Base-by-base conservation (phyloP, 2,113 vertebrate genomes). In the Mobula hypostoma region DNA sequence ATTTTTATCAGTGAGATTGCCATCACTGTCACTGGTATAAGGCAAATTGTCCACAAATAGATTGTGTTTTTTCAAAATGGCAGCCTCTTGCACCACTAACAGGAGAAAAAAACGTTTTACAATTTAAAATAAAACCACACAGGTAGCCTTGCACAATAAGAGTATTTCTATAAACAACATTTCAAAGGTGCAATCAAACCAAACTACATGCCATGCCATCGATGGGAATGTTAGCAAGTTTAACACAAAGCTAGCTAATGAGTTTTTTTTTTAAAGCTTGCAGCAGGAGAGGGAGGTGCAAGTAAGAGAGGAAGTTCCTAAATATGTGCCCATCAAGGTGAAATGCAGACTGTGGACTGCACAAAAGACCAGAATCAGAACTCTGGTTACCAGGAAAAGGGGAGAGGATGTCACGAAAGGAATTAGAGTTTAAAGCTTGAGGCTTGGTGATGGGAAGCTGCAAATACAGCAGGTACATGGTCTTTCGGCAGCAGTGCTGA, bases 1-100 rank as follows among this genome's bases (percentile, higher is more conserved):
- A 56, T 48, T 93, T 12, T 97, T 95, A 95, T 97, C 98, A 1
- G 96, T 97, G 95, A 97, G 95, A 94, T 98, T 98, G 95, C 97
- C 98, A 94, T 97, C 96, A 0, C 98, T 98, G 94, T 97, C 96
- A 40, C 96, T 97, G 94, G 97, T 96, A 94, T 97, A 94, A 70
- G 96, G 97, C 94, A 97, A 94, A 94, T 97, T 97, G 90, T 99
- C 98, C 68, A 97, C 97, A 95, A 98, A 97, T 94, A 99, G 96
- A 96, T 99, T 98, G 96, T 98, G 97, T 95, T 98, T 99, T 96
- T 98, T 98, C 96, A 98, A 95, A 94, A 96, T 92, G 0, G 97
- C 97, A 0, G 98, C 98, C 94, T 99, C 98, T 94, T 98, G 98
- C 96, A 99, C 98, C 96, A 98, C 98, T 99, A 95, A 48, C 93